Evolutionary conservation across 2,888 invertebrate species (phyloP).

Genomic region (Amaurobius ferox): DNA sequence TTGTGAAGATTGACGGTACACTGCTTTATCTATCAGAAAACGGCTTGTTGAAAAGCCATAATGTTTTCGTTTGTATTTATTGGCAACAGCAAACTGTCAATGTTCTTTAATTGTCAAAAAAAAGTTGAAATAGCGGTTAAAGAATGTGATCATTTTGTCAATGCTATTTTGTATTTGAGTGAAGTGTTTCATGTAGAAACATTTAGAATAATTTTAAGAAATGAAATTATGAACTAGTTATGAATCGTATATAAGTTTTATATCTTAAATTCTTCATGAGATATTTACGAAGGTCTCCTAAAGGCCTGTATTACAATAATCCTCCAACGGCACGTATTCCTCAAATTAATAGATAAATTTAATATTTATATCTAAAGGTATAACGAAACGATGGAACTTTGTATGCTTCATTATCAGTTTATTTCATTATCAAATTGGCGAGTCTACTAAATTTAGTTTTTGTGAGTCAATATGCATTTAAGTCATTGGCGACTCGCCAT

Average conservation of each 20-base stretch:
- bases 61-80: neutral
- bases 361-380: too few relatives aligned
- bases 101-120: neutral
- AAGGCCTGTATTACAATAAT: neutral
- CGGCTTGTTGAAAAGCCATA: too few relatives aligned
- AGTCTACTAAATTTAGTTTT: too few relatives aligned
- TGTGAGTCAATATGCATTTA: too few relatives aligned
- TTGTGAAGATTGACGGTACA: too few relatives aligned
- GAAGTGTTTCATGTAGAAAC: neutral
- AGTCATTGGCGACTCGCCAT: too few relatives aligned
- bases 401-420: too few relatives aligned
- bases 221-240: too few relatives aligned
- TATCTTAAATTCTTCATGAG: neutral
- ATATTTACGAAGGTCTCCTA: neutral
- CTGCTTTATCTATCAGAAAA: too few relatives aligned
- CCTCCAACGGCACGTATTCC: neutral
- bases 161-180: neutral
- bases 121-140: slow-evolving; percentile 1
- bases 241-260: neutral
- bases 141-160: neutral
- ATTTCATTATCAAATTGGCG: too few relatives aligned
- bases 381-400: too few relatives aligned
- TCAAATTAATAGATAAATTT: neutral
- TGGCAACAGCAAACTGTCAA: neutral
- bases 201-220: too few relatives aligned